Conservation (phyloP, 2,888 invertebrate species). For the Callimorpha dominula region DNA sequence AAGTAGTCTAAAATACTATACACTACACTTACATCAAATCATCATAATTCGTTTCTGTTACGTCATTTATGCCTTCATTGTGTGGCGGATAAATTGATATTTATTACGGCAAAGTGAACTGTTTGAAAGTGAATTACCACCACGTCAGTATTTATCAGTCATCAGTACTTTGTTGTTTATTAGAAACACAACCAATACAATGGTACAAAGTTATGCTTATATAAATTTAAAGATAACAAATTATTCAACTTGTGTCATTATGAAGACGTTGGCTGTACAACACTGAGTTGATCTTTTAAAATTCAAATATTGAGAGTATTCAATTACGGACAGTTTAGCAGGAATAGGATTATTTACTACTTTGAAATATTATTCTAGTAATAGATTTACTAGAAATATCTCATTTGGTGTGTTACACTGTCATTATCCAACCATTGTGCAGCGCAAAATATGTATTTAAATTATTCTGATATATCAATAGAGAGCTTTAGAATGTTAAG, state of each 20-base stretch:
- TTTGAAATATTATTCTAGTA: not conserved
- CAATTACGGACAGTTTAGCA: not conserved
- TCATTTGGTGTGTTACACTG: not conserved
- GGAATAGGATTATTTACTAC: not conserved
- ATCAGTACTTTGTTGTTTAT: not conserved
- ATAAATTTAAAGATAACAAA: not conserved
- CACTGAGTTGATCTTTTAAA: not conserved
- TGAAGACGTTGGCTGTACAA: not conserved
- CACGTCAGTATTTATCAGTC: not conserved
- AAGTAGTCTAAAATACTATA: not conserved
- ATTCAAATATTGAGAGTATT: not conserved
- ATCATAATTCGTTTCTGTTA: not conserved
- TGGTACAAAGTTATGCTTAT: not conserved
- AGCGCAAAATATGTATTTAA: not conserved
- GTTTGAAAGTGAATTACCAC: not conserved
- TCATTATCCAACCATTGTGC: not conserved
- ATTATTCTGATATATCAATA: not conserved
- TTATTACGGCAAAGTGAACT: not conserved
- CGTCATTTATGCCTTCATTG: not conserved
- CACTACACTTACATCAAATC: not conserved
- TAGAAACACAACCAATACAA: not conserved
- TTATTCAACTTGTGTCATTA: not conserved
- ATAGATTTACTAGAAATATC: not conserved
- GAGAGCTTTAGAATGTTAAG: not conserved
- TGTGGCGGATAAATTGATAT: constrained; percentile 1